Percentiles rank a stretch among this genome's conserved stretches.
These are phyloP conservation scores for Limonius californicus DNA, from an alignment of 1,140 invertebrate genomes.

Conservation along the genomic window DNA sequence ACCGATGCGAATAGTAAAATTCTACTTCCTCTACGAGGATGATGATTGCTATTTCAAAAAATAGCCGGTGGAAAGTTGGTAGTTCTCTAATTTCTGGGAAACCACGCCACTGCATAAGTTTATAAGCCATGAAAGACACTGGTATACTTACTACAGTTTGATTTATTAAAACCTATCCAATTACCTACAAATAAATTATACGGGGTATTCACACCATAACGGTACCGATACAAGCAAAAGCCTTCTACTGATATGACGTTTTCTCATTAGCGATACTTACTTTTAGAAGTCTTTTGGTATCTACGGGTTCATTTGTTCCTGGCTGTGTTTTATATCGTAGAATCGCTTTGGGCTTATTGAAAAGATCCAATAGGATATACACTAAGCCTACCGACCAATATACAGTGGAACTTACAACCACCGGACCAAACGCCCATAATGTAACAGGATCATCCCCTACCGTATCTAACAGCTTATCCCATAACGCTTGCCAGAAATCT, in stretches of 20 bases:
- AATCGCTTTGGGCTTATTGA: slow-evolving; percentile 65
- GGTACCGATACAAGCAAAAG: too few relatives aligned
- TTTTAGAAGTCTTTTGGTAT: slow-evolving; percentile 56
- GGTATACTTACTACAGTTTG: slow-evolving; percentile 75
- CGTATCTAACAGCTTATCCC: slow-evolving; percentile 68
- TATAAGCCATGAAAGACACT: slow-evolving; percentile 55
- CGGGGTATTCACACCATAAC: too few relatives aligned
- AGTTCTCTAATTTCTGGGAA: slow-evolving; percentile 63
- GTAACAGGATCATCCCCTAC: slow-evolving; percentile 62
- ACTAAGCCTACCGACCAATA: slow-evolving; percentile 74
- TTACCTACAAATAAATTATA: slow-evolving; percentile 53
- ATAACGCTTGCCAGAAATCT: slow-evolving; percentile 79
- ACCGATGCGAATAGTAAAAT: slow-evolving; percentile 86
- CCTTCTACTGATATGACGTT: too few relatives aligned
- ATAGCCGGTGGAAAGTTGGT: slow-evolving; percentile 78
- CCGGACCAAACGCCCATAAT: slow-evolving; percentile 63
- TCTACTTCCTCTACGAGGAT: slow-evolving; percentile 77
- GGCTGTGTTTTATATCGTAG: slow-evolving; percentile 78
- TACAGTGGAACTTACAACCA: slow-evolving; percentile 57
- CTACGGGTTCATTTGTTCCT: slow-evolving; percentile 73
- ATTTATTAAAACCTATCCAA: slow-evolving; percentile 46
- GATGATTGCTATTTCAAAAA: slow-evolving; percentile 72
- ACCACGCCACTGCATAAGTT: slow-evolving; percentile 46
- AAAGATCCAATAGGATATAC: slow-evolving; percentile 70
- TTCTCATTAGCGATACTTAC: neutral